Evolutionary conservation across 2,113 vertebrate genomes (phyloP).

Genomic region (Hyperopisus bebe): DNA sequence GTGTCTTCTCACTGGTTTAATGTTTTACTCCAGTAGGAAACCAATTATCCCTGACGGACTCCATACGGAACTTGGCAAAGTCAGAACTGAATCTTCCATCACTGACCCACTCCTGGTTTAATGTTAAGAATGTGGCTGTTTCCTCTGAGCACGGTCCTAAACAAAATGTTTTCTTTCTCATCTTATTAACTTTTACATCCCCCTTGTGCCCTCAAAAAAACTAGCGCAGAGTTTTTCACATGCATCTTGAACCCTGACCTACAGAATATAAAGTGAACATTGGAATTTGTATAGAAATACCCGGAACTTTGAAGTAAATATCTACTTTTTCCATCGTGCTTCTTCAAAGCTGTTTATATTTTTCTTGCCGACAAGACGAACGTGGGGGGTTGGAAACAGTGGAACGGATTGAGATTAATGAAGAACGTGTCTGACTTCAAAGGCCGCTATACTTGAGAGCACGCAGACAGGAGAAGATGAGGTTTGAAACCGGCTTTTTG

Average conservation of each 20-base stretch:
- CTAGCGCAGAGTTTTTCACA: not conserved
- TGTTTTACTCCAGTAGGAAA: slow-evolving; percentile 55
- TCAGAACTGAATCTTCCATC: slow-evolving; percentile 36
- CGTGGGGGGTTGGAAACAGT: slow-evolving; percentile 10
- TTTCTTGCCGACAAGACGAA: slow-evolving; percentile 26
- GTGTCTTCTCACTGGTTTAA: slow-evolving; percentile 34
- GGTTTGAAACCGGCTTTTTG: slow-evolving; percentile 10
- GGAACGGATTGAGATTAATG: slow-evolving; percentile 39
- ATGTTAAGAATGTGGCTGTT: slow-evolving; percentile 21
- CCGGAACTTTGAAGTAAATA: slow-evolving; percentile 16
- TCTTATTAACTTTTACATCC: not conserved
- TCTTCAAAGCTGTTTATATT: slow-evolving; percentile 35
- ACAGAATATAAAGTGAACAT: not conserved
- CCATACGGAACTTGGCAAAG: slow-evolving; percentile 39
- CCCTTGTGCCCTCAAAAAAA: not conserved
- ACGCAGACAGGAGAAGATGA: slow-evolving; percentile 8
- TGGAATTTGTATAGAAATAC: not conserved
- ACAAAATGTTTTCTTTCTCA: slow-evolving; percentile 35
- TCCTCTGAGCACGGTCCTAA: not conserved
- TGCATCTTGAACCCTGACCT: not conserved
- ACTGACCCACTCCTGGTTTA: slow-evolving; percentile 33
- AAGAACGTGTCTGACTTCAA: slow-evolving; percentile 36
- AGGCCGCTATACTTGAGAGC: slow-evolving; percentile 21
- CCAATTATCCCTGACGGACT: slow-evolving; percentile 59
- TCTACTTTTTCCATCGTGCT: slow-evolving; percentile 16